Conservation (phyloP, 1,140 invertebrate genomes). For the Magallana gigas region DNA sequence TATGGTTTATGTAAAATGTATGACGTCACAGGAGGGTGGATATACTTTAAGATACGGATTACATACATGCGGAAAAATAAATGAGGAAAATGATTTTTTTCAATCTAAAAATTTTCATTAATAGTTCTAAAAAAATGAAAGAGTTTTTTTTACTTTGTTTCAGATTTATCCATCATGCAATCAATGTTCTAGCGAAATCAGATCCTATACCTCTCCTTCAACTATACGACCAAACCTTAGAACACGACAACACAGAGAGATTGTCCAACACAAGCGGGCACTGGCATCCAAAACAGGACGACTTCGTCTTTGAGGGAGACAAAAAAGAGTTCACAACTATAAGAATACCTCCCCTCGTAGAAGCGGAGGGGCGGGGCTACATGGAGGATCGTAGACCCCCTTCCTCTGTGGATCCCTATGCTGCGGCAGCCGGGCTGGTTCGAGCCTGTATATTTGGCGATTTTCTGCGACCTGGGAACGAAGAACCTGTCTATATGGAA, state of each 20-base stretch:
- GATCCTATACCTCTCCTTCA: slow-evolving; percentile 91
- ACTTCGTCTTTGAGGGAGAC: slow-evolving; percentile 79
- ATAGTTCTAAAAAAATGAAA: too few relatives aligned
- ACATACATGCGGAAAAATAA: too few relatives aligned
- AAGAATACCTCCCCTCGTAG: slow-evolving; percentile 82
- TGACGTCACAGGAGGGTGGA: too few relatives aligned
- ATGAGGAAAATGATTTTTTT: too few relatives aligned
- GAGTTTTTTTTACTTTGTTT: slow-evolving; percentile 34
- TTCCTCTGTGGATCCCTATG: slow-evolving; percentile 95
- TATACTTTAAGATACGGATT: too few relatives aligned
- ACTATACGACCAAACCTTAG: slow-evolving; percentile 87
- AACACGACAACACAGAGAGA: slow-evolving; percentile 78
- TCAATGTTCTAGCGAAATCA: slow-evolving; percentile 88
- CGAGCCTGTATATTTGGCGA: slow-evolving; percentile 55
- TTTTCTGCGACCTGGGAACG: not conserved
- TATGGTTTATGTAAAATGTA: too few relatives aligned
- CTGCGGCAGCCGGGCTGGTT: slow-evolving; percentile 70
- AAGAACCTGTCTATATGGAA: slow-evolving; percentile 3
- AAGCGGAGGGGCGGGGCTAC: slow-evolving; percentile 93
- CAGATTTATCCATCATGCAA: slow-evolving; percentile 79
- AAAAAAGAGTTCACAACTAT: slow-evolving; percentile 79
- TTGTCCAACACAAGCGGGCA: slow-evolving; percentile 70
- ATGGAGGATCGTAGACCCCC: slow-evolving; percentile 94
- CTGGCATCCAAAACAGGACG: slow-evolving; percentile 72
- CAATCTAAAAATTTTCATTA: too few relatives aligned